Evolutionary conservation across 2,113 vertebrate species (phyloP).

Genomic region (Cynopterus brachyotis): DNA sequence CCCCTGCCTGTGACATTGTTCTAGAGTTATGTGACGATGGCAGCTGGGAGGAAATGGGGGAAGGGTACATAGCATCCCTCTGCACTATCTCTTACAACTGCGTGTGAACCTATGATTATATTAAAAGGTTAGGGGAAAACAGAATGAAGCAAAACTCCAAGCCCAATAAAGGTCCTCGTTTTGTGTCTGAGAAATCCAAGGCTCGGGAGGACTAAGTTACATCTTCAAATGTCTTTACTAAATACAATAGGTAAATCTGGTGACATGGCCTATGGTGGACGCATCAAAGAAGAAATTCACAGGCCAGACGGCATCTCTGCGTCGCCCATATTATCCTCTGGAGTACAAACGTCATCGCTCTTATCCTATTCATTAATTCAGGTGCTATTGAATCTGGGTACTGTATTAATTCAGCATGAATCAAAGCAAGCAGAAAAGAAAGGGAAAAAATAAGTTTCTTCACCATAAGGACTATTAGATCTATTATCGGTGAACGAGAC

Average conservation of each 20-base stretch:
- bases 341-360: neutral
- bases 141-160: neutral
- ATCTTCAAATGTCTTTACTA: neutral
- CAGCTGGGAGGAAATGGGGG: neutral
- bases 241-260: neutral
- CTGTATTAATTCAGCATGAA: neutral
- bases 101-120: neutral
- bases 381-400: neutral
- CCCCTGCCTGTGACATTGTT: neutral
- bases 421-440: conserved; percentile 10
- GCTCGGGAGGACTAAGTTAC: neutral
- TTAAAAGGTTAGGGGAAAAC: neutral
- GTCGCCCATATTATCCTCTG: neutral
- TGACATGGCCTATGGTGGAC: neutral
- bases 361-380: neutral
- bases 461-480: neutral
- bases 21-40: neutral
- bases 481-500: neutral
- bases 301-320: neutral
- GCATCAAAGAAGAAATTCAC: neutral
- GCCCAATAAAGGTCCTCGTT: neutral
- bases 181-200: neutral
- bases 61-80: neutral
- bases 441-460: neutral
- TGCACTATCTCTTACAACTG: neutral